Conservation (phyloP, 1,140 invertebrate species). For the Panagrolaimus sp. region DNA sequence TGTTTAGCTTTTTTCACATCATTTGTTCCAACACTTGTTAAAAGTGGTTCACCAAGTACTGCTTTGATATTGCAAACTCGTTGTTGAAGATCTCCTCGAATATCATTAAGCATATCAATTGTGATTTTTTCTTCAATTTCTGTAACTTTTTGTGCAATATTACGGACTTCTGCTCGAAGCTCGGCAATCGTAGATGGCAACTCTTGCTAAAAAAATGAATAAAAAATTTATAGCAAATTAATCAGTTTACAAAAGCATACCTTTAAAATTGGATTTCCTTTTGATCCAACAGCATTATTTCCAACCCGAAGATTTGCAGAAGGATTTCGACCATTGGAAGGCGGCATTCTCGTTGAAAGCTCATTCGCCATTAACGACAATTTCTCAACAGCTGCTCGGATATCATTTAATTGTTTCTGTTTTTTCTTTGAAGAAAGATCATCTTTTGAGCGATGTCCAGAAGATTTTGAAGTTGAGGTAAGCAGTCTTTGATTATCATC, state of each 20-base stretch:
- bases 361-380: constrained; percentile 32
- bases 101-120: constrained; percentile 40
- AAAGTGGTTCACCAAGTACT: constrained; percentile 44
- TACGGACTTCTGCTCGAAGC: constrained; percentile 45
- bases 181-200: constrained; percentile 15
- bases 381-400: constrained; percentile 34
- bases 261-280: background rate
- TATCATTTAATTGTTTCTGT: constrained; percentile 32
- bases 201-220: background rate
- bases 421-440: constrained; percentile 9
- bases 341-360: constrained; percentile 17
- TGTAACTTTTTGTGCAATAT: constrained; percentile 46
- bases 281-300: constrained; percentile 1
- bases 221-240: too few species aligned
- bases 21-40: constrained; percentile 1
- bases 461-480: background rate
- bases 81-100: constrained; percentile 41
- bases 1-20: constrained; percentile 36
- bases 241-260: background rate
- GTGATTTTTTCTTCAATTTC: constrained; percentile 47
- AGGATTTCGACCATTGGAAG: constrained; percentile 24
- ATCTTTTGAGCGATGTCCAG: background rate
- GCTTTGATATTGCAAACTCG: constrained; percentile 49
- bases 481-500: background rate
- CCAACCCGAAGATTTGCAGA: constrained; percentile 19